Base-by-base conservation (phyloP, 2,797 vertebrate genomes). In the Trichosurus vulpecula region DNA sequence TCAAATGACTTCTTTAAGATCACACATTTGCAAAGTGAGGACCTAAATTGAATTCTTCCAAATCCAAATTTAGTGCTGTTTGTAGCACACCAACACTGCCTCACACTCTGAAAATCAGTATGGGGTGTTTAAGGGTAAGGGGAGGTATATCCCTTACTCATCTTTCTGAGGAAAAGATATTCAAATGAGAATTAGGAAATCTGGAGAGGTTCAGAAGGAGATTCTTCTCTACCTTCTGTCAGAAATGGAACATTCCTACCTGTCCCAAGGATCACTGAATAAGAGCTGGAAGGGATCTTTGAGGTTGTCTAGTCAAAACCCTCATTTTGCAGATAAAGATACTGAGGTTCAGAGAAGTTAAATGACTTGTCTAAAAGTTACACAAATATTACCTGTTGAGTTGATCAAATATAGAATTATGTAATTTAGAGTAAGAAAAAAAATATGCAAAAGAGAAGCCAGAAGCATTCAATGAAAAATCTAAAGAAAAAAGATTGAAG, bases 271-370 rank as follows among this genome's bases (percentile, higher is more conserved):
- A 81, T 41, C n/a, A 41, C 66, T 47, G 19, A 41, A 47, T 81
- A 81, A 81, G n/a, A 81, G 19, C 19, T 47, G 2, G 66, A 22
- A 74, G n/a, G 35, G 16, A 74, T 74, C 19, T 41, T 81, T n/a
- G 35, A 66, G 16, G 61, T 16, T 66, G 35, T 16, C 35, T 66
- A 6, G 19, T 22, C 4, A 81, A 81, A 81, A 81, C 19, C 6
- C 2, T 81, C 29, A 25, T 91, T 95, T 95, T 92, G 57, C 56
- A 89, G 2, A 8, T 51, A 92, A 94, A 53, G 66, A 91, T 93
- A 27, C 0, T 27, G 31, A n/a, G 0, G 4, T 3, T 31, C 30
- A 27, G 16, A 8, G 19, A 95, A 58, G 10, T 53, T 54, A 27
- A 90, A 66, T 89, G 61, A 52, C 10, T 29, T 94, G 14, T 0